Conservation (phyloP, 2,797 vertebrate species). For the Orestias chungarensis region DNA sequence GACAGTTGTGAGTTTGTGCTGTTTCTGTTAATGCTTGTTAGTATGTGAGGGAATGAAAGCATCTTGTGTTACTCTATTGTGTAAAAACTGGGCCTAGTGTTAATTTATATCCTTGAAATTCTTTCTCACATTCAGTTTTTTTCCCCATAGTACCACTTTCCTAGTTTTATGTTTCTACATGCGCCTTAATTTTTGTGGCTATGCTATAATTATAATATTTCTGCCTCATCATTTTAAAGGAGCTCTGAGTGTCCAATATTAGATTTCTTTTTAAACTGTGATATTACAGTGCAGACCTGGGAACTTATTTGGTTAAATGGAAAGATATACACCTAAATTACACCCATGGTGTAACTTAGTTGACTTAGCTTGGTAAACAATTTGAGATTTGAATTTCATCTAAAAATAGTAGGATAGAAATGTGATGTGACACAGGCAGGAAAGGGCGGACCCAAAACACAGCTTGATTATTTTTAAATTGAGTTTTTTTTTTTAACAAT, state of each 20-base stretch:
- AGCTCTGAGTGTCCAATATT: neutral
- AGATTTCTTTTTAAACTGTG: neutral
- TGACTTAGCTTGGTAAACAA: neutral
- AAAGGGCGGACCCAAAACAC: too few relatives aligned
- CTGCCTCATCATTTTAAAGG: neutral
- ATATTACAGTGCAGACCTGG: neutral
- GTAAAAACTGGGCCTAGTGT: neutral
- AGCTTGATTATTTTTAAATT: too few relatives aligned
- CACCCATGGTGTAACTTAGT: neutral
- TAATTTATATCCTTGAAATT: neutral
- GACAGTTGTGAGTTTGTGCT: conserved; percentile 9
- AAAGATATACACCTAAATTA: neutral
- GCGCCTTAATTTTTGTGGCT: neutral
- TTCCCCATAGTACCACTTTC: neutral
- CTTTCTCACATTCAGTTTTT: neutral
- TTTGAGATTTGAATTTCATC: neutral
- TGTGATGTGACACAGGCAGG: too few relatives aligned
- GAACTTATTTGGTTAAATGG: neutral
- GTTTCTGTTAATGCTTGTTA: neutral
- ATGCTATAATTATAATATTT: neutral
- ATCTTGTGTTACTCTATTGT: neutral
- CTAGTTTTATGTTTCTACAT: neutral
- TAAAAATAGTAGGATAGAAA: neutral
- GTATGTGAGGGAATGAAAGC: conserved; percentile 5
- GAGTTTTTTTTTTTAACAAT: too few relatives aligned